Evolutionary conservation across 2,888 invertebrate genomes (phyloP).

Genomic region (Rhimphoctona megacephalus): DNA sequence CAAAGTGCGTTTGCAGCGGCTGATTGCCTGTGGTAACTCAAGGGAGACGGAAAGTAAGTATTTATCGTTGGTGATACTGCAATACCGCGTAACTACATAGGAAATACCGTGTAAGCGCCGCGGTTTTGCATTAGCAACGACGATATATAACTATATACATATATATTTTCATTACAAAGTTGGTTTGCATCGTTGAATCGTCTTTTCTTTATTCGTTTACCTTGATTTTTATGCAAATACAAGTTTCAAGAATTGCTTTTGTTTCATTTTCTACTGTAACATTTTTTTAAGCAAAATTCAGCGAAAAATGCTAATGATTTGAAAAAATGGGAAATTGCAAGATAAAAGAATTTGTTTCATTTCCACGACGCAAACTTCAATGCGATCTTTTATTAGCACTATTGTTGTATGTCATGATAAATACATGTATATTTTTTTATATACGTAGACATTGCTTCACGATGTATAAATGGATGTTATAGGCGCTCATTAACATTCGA

Average conservation of each 20-base stretch:
- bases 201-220: no score
- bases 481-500: not conserved
- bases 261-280: not conserved
- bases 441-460: not conserved
- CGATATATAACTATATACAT: not conserved
- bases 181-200: not conserved
- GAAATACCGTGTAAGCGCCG: no score
- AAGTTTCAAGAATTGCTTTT: no score
- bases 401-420: not conserved
- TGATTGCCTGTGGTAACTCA: slow-evolving; percentile 50
- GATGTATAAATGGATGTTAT: not conserved
- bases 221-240: no score
- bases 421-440: not conserved
- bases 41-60: slow-evolving; percentile 56
- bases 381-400: not conserved
- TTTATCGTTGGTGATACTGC: no score
- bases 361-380: not conserved
- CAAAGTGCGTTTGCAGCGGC: slow-evolving; percentile 46
- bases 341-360: not conserved
- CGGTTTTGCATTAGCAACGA: no score
- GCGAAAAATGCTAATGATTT: not conserved
- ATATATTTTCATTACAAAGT: not conserved
- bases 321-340: not conserved
- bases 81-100: no score
- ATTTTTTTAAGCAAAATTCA: not conserved